Evolutionary conservation across 2,888 invertebrate genomes (phyloP).

Genomic region (Torymus aiolomorphi): DNA sequence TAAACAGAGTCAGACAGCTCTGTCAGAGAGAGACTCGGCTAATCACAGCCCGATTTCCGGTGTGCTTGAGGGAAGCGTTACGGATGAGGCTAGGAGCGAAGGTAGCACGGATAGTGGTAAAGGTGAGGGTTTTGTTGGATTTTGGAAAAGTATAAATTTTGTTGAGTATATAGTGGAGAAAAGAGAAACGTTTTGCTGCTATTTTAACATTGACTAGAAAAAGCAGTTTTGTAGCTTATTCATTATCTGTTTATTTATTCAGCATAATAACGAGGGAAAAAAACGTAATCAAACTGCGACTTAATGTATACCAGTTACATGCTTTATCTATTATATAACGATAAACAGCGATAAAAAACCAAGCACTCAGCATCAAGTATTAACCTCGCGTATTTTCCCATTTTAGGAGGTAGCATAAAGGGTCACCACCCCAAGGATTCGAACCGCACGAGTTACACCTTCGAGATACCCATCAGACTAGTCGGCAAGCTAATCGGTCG

Average conservation of each 20-base stretch:
- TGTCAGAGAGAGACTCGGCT: conserved; percentile 82
- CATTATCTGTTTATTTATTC: too few species aligned
- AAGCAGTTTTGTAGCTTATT: too few species aligned
- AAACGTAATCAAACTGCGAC: too few species aligned
- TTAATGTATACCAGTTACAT: too few species aligned
- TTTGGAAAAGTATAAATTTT: too few species aligned
- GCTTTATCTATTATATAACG: too few species aligned
- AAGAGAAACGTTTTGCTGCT: too few species aligned
- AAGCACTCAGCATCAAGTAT: too few species aligned
- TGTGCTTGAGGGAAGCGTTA: conserved; percentile 78
- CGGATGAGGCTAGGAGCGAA: conserved; percentile 76
- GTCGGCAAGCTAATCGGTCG: conserved; percentile 93
- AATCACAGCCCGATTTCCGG: conserved; percentile 87
- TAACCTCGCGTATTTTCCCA: not conserved
- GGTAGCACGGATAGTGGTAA: conserved; percentile 91
- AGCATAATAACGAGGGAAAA: too few species aligned
- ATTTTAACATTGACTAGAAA: too few species aligned
- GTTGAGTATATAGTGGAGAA: too few species aligned
- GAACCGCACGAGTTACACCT: conserved; percentile 80
- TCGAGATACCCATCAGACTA: conserved; percentile 84
- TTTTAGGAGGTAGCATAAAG: conserved; percentile 71
- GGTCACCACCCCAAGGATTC: conserved; percentile 65
- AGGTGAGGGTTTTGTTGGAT: conserved; percentile 75
- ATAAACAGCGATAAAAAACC: too few species aligned
- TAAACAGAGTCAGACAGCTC: conserved; percentile 68